Base-by-base conservation (phyloP, 2,888 invertebrate genomes). In the Diploptera punctata region DNA sequence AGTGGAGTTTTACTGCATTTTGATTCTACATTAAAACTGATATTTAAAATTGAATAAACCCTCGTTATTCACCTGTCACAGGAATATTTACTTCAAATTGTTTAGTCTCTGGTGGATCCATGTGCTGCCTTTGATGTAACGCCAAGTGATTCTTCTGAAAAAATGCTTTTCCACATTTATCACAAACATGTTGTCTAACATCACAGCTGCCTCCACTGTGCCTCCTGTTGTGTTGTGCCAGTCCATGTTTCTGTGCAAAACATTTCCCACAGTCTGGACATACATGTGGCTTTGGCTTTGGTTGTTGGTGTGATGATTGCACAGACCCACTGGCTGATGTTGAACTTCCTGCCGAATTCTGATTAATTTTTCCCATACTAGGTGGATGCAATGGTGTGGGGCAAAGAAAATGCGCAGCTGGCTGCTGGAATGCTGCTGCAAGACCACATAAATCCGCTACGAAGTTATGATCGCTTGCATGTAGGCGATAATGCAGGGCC, bases 131-230 rank as follows among this genome's bases (percentile, higher is more conserved):
- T 82, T 93, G 93, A 81, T 94, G 94, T 71, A 93, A 84, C 84
- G 93, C 88, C 74, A 94, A 84, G 80, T 94, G 93, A 81, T 93
- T 93, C 84, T 93, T 93, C 83, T 94, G 94, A 86, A 92, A 92
- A 87, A 94, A 94, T 16, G 92, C 93, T 81, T 93, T 94, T 71
- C 92, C 92, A 80, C 94, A 94, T 80, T 92, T 91, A 75, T 88
- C 88, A 80, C 94, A 94, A 13, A 93, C 89, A 80, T 93, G 93
- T 57, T 93, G 91, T 77, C 93, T 88, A 61, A 93, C 84, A 67
- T 93, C 92, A 80, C 93, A 93, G 76, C 91, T 90, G 77, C 92
- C 92, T n/a, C 73, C 75, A 33, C 65, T 68, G 47, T 77, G 86
- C 82, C 91, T 88, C 74, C 91, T 88, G 78, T 92, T 91, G 82